Base-by-base conservation (phyloP, 2,888 invertebrate genomes). In the Paralinhomoeus sp. region DNA sequence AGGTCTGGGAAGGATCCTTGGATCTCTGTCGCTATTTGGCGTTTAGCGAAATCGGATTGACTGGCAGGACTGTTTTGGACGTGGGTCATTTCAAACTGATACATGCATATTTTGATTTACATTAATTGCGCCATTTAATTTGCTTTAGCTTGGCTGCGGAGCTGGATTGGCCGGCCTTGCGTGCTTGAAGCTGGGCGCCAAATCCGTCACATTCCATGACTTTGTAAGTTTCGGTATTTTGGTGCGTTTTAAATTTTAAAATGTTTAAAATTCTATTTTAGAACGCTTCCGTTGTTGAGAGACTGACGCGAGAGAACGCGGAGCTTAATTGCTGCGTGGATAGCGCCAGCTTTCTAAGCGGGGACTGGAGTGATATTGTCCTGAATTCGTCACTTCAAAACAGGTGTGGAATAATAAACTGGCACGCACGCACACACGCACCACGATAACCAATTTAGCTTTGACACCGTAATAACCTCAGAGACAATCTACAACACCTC, bases 1-100 rank as follows among this genome's bases (percentile, higher is more conserved):
- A 89, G 71, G 75, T 87, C 47, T 91, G 91, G 91, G 89, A 91
- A 68, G 84, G 87, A 58, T 80, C 83, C 5, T 69, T 73, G 54
- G 87, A 89, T 62, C 64, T 89, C 44, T 65, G 77, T 34, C 63
- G 73, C 47, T 81, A 75, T 62, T 61, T 3, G 38, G 53, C 5
- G 48, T 55, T 23, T 48, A 49, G 24, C 63, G 67, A 38, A n/a
- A 12, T 12, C 12, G 12, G 12, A 38, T 12, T 12, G 23, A 74
- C 71, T 54, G 67, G 62, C 40, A n/a, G n/a, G n/a, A n/a, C n/a
- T n/a, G 74, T 85, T 0, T 64, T 89, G 41, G 89, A 89, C 58
- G 64, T 64, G n/a, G n/a, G n/a, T n/a, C n/a, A n/a, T n/a, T n/a
- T n/a, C n/a, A n/a, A n/a, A n/a, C n/a, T n/a, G n/a, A n/a, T n/a